Evolutionary conservation across 2,113 vertebrate genomes (phyloP).

Genomic region (Lasiurus borealis): DNA sequence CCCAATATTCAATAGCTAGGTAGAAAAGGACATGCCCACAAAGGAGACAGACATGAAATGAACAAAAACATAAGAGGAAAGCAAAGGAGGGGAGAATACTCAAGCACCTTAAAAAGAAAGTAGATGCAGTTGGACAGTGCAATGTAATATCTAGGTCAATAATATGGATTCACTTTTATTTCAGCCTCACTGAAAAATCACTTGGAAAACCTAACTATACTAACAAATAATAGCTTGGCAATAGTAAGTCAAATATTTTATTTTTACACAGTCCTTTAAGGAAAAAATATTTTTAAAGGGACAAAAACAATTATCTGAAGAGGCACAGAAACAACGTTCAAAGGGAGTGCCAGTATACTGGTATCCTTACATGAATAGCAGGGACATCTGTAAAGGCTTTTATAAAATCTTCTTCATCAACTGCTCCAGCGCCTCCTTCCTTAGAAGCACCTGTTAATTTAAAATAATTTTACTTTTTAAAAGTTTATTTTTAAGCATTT

Average conservation of each 20-base stretch:
- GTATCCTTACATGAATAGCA: conserved; percentile 91
- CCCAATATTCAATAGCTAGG: neutral
- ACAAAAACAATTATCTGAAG: neutral
- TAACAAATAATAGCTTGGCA: conserved; percentile 17
- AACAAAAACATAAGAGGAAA: neutral
- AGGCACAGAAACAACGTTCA: neutral
- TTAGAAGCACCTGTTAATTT: conserved; percentile 90
- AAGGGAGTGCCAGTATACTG: neutral
- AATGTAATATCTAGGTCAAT: neutral
- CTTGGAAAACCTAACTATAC: conserved; percentile 5
- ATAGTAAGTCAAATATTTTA: conserved; percentile 12
- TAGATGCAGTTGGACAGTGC: neutral
- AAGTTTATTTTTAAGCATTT: conserved; percentile 47
- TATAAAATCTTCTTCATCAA: conserved; percentile 98
- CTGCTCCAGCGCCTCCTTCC: conserved; percentile 93
- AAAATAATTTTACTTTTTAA: conserved; percentile 40
- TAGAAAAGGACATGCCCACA: neutral
- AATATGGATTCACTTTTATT: conserved; percentile 11
- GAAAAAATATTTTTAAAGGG: neutral
- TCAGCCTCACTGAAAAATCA: conserved; percentile 32
- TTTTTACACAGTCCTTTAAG: conserved; percentile 17
- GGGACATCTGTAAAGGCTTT: conserved; percentile 97
- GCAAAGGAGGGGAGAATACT: neutral
- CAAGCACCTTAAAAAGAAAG: neutral
- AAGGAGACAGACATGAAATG: neutral